Base-by-base conservation (phyloP, 1,140 invertebrate genomes). In the Drosophila obscura region DNA sequence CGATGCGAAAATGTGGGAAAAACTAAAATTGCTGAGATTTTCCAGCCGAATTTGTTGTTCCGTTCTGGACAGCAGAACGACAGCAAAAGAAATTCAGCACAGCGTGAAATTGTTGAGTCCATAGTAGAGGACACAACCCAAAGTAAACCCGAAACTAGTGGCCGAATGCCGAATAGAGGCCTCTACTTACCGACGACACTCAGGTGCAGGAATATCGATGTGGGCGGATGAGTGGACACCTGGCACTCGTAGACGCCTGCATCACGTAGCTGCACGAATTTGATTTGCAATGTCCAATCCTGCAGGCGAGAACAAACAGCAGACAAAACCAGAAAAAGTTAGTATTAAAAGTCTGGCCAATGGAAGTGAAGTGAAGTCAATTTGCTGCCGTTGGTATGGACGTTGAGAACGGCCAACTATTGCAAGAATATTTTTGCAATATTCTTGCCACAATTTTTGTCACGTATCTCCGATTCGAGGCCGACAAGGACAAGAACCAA, bases 231-330 rank as follows among this genome's bases (percentile, higher is more conserved):
- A 24, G 96, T 96, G 26, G 96, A 97, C 13, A 97, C 95, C 93
- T 97, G 96, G 92, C 96, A 97, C 92, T 97, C 96, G 92, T 97
- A 97, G 68, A 92, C 92, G 28, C 96, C 96, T 15, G 95, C 95
- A 91, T 98, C 97, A 63, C 95, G 93, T 74, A 94, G 94, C 87
- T 96, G 96, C 28, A 97, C 96, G 92, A 94, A 96, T 91, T 96
- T 95, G 77, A 97, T 96, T 93, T 96, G 96, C 57, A 97, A 93
- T 35, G 95, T 96, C 96, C 96, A 97, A 91, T 97, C 96, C 94
- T 96, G 93, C 4, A 41, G 39, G 48, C 55, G 9, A 44, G 22
- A 45, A 46, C 52, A 15, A 24, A 66, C 41, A 48, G 28, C 26
- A 53, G 39, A 45, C 15, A n/a, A 13, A 31, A 5, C 59, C 19